Evolutionary conservation across 2,888 invertebrate species (phyloP).

Genomic region (Seladonia tumulorum): DNA sequence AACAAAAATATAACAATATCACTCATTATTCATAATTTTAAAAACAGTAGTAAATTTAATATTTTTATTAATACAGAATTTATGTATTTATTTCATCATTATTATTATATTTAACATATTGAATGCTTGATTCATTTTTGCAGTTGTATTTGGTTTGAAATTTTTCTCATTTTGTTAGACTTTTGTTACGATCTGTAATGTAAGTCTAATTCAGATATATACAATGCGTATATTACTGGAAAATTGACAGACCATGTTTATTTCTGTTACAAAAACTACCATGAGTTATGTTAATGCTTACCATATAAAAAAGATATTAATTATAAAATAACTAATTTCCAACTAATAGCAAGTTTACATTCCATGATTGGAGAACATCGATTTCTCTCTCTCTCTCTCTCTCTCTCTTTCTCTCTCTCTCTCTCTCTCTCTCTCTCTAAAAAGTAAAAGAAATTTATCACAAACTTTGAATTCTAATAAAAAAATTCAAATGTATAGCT

Average conservation of each 20-base stretch:
- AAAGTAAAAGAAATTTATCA: slow-evolving; percentile 70
- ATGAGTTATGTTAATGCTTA: slow-evolving; percentile 69
- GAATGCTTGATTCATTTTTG: slow-evolving; percentile 31
- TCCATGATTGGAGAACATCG: slow-evolving; percentile 58
- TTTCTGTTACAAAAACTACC: slow-evolving; percentile 72
- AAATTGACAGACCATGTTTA: slow-evolving; percentile 68
- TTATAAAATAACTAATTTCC: slow-evolving; percentile 64
- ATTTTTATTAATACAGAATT: slow-evolving; percentile 39
- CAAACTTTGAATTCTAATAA: slow-evolving; percentile 68
- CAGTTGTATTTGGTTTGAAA: slow-evolving; percentile 42
- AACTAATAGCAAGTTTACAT: slow-evolving; percentile 68
- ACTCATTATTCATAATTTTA: slow-evolving; percentile 32
- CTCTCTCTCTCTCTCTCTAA: neutral
- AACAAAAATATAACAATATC: slow-evolving; percentile 31
- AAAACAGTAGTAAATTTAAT: slow-evolving; percentile 43
- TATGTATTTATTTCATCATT: slow-evolving; percentile 31
- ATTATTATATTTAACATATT: slow-evolving; percentile 35
- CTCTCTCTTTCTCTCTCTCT: too few relatives aligned
- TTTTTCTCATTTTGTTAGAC: slow-evolving; percentile 60
- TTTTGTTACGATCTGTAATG: slow-evolving; percentile 56
- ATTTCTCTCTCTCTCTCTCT: slow-evolving; percentile 16
- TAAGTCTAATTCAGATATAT: slow-evolving; percentile 63
- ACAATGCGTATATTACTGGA: slow-evolving; percentile 63
- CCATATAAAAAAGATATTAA: slow-evolving; percentile 71
- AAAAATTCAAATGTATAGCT: slow-evolving; percentile 80